Conservation (phyloP, 1,140 invertebrate species). For the Lanistes nyassanus region DNA sequence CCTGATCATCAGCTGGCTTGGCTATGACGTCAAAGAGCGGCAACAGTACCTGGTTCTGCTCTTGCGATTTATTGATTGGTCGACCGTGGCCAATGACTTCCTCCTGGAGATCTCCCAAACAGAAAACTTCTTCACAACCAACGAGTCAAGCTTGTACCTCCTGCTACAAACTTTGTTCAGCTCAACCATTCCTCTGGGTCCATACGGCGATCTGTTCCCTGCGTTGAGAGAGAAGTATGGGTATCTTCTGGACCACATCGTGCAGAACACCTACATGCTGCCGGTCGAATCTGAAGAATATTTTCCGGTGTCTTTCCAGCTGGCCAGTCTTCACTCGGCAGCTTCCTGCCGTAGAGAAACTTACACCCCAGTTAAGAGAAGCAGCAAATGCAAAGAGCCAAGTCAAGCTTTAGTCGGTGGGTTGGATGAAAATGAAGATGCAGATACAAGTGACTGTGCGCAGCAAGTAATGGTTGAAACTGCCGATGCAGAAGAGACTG, state of each 20-base stretch:
- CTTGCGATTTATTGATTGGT: conserved; percentile 56
- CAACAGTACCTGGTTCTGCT: conserved; percentile 53
- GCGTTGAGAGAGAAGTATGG: conserved; percentile 68
- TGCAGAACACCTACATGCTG: conserved; percentile 27
- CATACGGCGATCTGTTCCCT: conserved; percentile 70
- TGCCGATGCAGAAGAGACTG: conserved; percentile 15
- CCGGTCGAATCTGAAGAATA: conserved; percentile 35
- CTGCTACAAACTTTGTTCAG: conserved; percentile 72
- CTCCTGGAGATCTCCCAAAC: conserved; percentile 56
- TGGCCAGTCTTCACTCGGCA: conserved; percentile 27
- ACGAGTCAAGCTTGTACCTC: conserved; percentile 67
- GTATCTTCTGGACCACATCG: conserved; percentile 47
- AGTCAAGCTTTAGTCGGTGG: no score
- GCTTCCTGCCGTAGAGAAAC: no score
- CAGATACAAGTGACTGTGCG: conserved; percentile 44
- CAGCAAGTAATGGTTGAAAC: background rate
- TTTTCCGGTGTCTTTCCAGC: conserved; percentile 47
- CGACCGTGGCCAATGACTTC: conserved; percentile 55
- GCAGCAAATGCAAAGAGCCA: no score
- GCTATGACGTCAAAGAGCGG: conserved; percentile 50
- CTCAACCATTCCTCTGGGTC: conserved; percentile 70
- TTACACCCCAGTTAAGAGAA: no score
- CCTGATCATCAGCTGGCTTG: conserved; percentile 58
- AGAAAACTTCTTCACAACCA: conserved; percentile 60
- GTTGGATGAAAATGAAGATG: no score